A percentile compares a stretch with the other conserved stretches of the same genome.
phyloP scores from a whole-genome alignment of 2,113 vertebrate species.

The Nycticryphes semicollaris region DNA sequence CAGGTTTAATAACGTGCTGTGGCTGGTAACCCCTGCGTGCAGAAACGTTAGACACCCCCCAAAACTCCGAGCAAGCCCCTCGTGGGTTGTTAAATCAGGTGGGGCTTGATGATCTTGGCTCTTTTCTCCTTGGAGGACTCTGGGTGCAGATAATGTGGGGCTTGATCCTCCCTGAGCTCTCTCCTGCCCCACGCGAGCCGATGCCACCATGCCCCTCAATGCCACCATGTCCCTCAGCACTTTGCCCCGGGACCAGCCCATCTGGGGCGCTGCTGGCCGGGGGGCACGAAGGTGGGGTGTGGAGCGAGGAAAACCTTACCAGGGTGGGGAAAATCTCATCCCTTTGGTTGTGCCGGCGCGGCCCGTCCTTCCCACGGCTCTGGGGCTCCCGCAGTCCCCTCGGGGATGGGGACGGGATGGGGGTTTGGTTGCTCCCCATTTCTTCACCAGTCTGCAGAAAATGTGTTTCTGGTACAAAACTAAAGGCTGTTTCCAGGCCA shows the following conservation, averaged over 20 bases:
- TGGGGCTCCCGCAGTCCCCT: background rate
- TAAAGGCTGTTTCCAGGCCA: background rate
- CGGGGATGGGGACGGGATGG: fast-evolving
- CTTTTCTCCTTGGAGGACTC: background rate
- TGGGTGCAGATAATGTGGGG: background rate
- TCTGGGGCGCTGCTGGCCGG: fast-evolving
- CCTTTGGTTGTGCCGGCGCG: background rate
- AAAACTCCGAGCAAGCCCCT: fast-evolving
- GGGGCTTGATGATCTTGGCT: background rate
- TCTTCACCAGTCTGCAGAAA: background rate
- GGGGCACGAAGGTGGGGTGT: background rate
- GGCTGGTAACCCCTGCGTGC: background rate
- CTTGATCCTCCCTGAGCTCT: background rate
- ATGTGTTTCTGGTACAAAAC: background rate
- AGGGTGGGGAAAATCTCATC: background rate
- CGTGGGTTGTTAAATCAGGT: fast-evolving
- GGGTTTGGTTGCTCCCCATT: background rate
- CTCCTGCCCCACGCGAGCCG: background rate
- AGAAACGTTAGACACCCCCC: background rate
- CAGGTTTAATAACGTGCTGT: fast-evolving
- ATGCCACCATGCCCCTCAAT: fast-evolving
- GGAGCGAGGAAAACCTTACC: background rate
- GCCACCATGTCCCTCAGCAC: fast-evolving
- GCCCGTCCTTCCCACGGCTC: background rate
- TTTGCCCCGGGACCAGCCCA: fast-evolving